Percentiles rank a stretch among this genome's conserved stretches.
Evolutionary conservation across 2,888 invertebrate genomes (phyloP).

Genomic region (Archips crataeganus): DNA sequence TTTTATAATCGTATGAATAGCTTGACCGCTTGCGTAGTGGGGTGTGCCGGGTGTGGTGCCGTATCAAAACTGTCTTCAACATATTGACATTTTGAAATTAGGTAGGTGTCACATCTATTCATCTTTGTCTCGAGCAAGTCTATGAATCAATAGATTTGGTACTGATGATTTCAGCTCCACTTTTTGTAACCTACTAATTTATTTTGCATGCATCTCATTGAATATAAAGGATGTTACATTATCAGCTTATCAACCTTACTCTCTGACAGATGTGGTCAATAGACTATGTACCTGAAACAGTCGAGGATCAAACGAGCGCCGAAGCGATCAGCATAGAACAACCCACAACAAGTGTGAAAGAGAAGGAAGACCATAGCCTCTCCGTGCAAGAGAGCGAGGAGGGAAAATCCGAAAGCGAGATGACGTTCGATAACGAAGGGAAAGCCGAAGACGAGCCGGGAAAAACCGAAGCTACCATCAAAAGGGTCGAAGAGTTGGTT

Average conservation of each 20-base stretch:
- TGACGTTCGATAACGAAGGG: conserved; percentile 55
- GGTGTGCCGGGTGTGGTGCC: no score
- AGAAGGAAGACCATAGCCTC: conserved; percentile 57
- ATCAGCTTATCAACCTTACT: conserved; percentile 3
- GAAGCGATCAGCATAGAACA: conserved; percentile 69
- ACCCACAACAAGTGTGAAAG: conserved; percentile 62
- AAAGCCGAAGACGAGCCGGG: conserved; percentile 67
- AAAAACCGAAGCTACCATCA: conserved; percentile 81
- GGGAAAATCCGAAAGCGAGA: conserved; percentile 51
- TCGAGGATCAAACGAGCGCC: conserved; percentile 77
- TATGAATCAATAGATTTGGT: no score
- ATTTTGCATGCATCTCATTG: no score
- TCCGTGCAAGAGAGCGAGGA: conserved; percentile 67
- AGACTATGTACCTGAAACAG: conserved; percentile 90
- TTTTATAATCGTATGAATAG: no score
- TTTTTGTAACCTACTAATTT: no score
- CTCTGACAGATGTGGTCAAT: conserved; percentile 96
- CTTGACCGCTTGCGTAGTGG: no score
- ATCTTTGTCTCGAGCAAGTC: no score
- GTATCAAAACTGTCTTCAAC: no score
- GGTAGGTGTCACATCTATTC: no score
- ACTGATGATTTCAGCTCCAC: no score
- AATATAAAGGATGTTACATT: background rate
- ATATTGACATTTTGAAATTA: no score
- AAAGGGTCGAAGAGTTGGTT: conserved; percentile 88